These are phyloP conservation scores for Torymus aiolomorphi DNA, from an alignment of 2,888 invertebrate genomes.

Conservation along the genomic window DNA sequence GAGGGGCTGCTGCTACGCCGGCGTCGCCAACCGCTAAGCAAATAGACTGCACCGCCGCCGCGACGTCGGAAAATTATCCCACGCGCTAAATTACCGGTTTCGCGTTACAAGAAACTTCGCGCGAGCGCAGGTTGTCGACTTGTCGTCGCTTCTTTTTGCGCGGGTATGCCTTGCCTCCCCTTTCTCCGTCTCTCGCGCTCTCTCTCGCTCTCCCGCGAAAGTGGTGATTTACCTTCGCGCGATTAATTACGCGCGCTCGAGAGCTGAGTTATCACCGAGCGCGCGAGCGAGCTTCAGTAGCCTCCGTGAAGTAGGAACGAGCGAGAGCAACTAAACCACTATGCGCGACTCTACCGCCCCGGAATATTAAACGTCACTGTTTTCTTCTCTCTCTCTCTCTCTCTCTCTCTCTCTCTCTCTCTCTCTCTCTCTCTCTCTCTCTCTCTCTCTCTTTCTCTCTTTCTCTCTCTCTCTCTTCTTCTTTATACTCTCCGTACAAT, in stretches of 20 bases:
- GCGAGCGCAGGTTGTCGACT: slow-evolving; percentile 45
- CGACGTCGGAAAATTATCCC: slow-evolving; percentile 58
- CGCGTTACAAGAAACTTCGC: slow-evolving; percentile 54
- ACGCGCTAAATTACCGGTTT: slow-evolving; percentile 62
- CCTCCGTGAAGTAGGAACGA: slow-evolving; percentile 2
- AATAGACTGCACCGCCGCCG: slow-evolving; percentile 20
- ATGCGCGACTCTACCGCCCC: slow-evolving; percentile 3
- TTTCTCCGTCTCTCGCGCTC: neutral
- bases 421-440: slow-evolving; percentile 21
- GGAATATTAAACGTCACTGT: slow-evolving; percentile 57
- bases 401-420: neutral
- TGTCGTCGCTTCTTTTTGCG: slow-evolving; percentile 59
- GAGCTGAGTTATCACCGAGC: slow-evolving; percentile 60
- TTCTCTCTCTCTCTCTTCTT: slow-evolving; percentile 33
- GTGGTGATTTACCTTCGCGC: slow-evolving; percentile 62
- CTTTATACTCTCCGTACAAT: slow-evolving; percentile 40
- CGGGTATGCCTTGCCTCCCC: slow-evolving; percentile 48
- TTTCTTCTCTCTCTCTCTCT: slow-evolving; percentile 42
- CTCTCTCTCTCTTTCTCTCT: slow-evolving; percentile 35
- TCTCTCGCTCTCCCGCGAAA: slow-evolving; percentile 45
- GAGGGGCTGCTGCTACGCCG: neutral
- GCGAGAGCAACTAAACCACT: neutral
- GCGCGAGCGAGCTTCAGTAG: slow-evolving; percentile 38
- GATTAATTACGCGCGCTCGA: slow-evolving; percentile 62
- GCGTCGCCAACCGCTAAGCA: neutral